Percentiles rank a stretch among this genome's conserved stretches.
phyloP scores from a whole-genome alignment of 2,113 vertebrate species.

The Mugil cephalus region DNA sequence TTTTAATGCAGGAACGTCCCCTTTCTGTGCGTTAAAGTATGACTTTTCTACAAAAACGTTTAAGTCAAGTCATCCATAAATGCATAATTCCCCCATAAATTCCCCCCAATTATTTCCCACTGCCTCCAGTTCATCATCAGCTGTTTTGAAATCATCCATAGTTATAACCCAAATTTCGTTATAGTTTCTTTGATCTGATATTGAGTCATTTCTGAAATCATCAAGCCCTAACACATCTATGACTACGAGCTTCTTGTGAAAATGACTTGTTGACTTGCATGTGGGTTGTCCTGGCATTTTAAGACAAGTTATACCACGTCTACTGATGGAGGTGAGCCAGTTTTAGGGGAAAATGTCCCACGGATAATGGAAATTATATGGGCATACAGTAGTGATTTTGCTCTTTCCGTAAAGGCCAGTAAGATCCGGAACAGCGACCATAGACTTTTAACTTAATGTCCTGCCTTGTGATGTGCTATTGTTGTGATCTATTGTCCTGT shows the following conservation, averaged over 20 bases:
- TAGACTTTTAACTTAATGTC: too few species aligned
- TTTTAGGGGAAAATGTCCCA: neutral
- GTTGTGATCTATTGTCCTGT: too few species aligned
- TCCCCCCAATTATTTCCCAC: neutral
- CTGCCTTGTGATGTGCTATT: too few species aligned
- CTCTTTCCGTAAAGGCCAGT: too few species aligned
- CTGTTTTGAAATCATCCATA: neutral
- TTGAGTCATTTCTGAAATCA: neutral
- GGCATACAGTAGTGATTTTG: neutral
- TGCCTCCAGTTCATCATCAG: neutral
- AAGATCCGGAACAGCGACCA: too few species aligned
- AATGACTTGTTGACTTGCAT: neutral
- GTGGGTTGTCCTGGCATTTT: neutral
- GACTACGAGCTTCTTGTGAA: neutral
- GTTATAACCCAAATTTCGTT: neutral
- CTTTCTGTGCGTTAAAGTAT: neutral
- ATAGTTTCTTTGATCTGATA: neutral
- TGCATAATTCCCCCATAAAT: too few species aligned
- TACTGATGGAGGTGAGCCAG: neutral
- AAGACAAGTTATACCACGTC: constrained; percentile 1
- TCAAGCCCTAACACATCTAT: neutral
- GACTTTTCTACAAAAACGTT: neutral
- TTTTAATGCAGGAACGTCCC: neutral
- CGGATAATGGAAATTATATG: neutral
- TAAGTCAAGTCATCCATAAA: neutral